A percentile compares a stretch with the other conserved stretches of the same genome.
Evolutionary conservation across 1,140 invertebrate genomes (phyloP).

Genomic region (Trichonephila inaurata): DNA sequence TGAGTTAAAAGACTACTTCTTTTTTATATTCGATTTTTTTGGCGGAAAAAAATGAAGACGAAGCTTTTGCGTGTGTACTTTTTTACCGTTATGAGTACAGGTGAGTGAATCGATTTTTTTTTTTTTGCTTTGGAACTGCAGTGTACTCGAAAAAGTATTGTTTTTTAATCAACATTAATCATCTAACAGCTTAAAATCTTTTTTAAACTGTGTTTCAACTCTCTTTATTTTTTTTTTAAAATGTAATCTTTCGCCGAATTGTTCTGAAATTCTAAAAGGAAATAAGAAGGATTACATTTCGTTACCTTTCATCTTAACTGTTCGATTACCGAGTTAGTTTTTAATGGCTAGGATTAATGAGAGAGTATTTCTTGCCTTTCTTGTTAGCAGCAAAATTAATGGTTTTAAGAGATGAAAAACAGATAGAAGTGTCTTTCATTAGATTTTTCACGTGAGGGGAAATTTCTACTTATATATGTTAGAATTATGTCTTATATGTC

Average conservation of each 20-base stretch:
- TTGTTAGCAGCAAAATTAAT: conserved; percentile 29
- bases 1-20: conserved; percentile 33
- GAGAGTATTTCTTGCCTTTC: conserved; percentile 14
- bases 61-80: conserved; percentile 53
- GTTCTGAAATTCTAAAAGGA: conserved; percentile 21
- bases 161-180: conserved; percentile 71
- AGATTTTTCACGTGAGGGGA: not conserved
- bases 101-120: conserved; percentile 37
- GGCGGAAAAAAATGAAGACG: not conserved
- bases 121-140: not conserved
- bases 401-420: not conserved
- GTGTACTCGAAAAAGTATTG: conserved; percentile 50
- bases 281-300: conserved; percentile 34
- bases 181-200: conserved; percentile 47
- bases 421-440: conserved; percentile 13
- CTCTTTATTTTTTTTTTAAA: not conserved
- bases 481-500: no score
- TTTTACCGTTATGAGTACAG: conserved; percentile 39
- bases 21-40: conserved; percentile 13
- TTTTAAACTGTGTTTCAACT: not conserved
- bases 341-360: conserved; percentile 43
- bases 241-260: not conserved
- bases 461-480: not conserved
- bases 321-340: conserved; percentile 37
- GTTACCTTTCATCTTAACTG: conserved; percentile 41